Evolutionary conservation across 2,797 vertebrate species (phyloP), one percentile per base, ranked within the genome.

Genomic region (Phrynocephalus vlangalii): DNA sequence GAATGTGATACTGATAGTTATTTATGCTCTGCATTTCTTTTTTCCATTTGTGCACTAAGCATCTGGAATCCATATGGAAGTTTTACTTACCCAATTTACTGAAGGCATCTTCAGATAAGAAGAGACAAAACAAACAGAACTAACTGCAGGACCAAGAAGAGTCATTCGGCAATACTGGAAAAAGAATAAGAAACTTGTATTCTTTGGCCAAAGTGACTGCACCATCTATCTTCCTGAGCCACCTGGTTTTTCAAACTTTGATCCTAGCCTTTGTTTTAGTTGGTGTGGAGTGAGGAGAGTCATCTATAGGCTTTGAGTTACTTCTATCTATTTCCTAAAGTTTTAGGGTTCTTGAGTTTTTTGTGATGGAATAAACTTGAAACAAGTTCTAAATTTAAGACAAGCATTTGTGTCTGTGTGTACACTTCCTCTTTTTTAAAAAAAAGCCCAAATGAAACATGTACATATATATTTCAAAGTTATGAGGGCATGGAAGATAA

Each of bases 51-150:
- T 93, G 79, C 66, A 77, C 92, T 93, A 86, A 92, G 48, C 93
- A 95, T 93, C 90, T 96, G 94, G 84, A 87, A 84, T 72, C 90
- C 92, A 94, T 92, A 88, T 94, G 92, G 91, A 92, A 90, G 89
- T 86, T 87, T 77, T 91, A 90, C 79, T 73, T 84, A 30, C 88
- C 81, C 79, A 85, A 89, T 52, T 85, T 86, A 93, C 79, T 91
- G 90, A 93, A 92, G 83, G 84, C 48, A 92, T 93, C 91, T 87
- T 92, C 86, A 95, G 93, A 95, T 93, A 93, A 93, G 73, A 48
- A 70, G 10, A 87, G 86, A 86, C 20, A 48, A 8, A 24, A 63
- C 60, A 63, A 63, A 63, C 6, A 88, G 91, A 94, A 50, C 75
- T 67, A 26, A 52, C 63, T 56, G 26, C 60, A 44, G 33, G 44